Percentiles rank a stretch among this genome's conserved stretches.
Evolutionary conservation across 2,797 vertebrate species (phyloP).

Genomic region (Phaenicophaeus curvirostris): DNA sequence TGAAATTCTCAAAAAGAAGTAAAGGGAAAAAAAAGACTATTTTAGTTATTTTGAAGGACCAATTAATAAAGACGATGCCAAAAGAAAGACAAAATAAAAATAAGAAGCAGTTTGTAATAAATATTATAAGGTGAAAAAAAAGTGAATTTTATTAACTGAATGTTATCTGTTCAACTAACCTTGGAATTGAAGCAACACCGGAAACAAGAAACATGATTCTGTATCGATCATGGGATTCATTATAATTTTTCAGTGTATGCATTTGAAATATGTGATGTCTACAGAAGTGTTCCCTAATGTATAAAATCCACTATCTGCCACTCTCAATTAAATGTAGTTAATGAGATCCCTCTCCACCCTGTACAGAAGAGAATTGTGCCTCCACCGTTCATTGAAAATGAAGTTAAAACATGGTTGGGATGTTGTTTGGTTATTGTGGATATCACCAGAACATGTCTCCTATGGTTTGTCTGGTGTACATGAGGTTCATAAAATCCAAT

Average conservation of each 20-base stretch:
- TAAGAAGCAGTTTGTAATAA: background rate
- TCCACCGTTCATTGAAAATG: constrained; percentile 38
- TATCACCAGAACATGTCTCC: constrained; percentile 30
- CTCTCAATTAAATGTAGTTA: constrained; percentile 66
- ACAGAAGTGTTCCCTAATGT: constrained; percentile 63
- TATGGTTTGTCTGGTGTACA: background rate
- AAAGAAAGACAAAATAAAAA: background rate
- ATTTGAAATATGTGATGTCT: constrained; percentile 52
- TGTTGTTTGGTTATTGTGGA: constrained; percentile 56
- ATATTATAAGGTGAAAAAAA: background rate
- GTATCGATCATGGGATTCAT: constrained; percentile 60
- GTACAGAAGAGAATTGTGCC: background rate
- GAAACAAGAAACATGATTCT: constrained; percentile 42
- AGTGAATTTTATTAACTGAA: constrained; percentile 51
- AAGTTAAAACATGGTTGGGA: constrained; percentile 37
- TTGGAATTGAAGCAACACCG: constrained; percentile 29
- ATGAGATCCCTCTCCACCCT: constrained; percentile 59
- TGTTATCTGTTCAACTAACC: constrained; percentile 12
- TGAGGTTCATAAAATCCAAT: constrained; percentile 60
- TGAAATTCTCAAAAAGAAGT: background rate
- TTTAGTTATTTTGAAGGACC: background rate
- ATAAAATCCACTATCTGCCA: constrained; percentile 65
- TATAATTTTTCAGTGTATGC: constrained; percentile 59
- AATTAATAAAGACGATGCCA: background rate
- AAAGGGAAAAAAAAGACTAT: background rate